These are phyloP conservation scores for Euzetes globulus DNA, from an alignment of 2,888 invertebrate genomes.

Conservation along the genomic window DNA sequence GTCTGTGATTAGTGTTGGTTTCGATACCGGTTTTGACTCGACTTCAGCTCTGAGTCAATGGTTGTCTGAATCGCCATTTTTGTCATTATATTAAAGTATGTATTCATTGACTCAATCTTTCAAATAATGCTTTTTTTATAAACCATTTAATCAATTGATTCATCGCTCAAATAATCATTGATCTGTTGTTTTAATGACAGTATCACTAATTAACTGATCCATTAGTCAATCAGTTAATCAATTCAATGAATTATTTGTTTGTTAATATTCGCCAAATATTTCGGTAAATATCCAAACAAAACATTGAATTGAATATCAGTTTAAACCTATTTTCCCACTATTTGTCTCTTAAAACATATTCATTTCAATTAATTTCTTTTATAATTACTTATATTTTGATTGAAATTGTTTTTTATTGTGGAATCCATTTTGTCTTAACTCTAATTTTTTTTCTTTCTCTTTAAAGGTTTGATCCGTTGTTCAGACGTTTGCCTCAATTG, in stretches of 20 bases:
- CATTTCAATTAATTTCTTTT: no score
- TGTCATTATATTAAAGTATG: not conserved
- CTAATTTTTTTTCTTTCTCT: no score
- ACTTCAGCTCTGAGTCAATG: not conserved
- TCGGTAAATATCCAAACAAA: not conserved
- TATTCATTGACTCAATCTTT: not conserved
- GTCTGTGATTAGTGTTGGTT: no score
- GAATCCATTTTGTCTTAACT: no score
- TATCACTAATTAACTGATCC: not conserved
- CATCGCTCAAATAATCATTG: not conserved
- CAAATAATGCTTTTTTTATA: not conserved
- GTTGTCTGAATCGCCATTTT: conserved; percentile 1
- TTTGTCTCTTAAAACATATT: no score
- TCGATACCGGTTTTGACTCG: no score
- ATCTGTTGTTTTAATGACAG: not conserved
- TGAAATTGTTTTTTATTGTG: no score
- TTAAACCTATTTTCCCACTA: not conserved
- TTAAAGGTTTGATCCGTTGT: no score
- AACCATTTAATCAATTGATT: not conserved
- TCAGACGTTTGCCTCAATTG: no score
- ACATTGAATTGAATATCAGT: not conserved
- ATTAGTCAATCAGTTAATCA: not conserved
- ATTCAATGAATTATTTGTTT: not conserved
- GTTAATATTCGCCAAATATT: not conserved
- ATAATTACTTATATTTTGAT: no score